These are phyloP conservation scores for Phylloscopus trochiloides DNA, from an alignment of 2,113 vertebrate genomes.

Conservation along the genomic window DNA sequence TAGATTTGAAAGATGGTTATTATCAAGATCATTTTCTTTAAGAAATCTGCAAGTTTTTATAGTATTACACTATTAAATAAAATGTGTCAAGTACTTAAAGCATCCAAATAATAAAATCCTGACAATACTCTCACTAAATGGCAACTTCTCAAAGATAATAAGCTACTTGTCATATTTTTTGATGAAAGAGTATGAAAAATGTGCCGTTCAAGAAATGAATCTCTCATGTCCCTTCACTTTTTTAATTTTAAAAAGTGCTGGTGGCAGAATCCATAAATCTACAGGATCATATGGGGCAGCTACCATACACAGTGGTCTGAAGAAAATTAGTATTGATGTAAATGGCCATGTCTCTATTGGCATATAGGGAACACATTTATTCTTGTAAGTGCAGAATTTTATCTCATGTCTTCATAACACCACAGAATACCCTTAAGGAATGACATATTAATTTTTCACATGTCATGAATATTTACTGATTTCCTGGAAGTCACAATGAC, in stretches of 20 bases:
- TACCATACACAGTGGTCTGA: not conserved
- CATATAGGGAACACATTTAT: not conserved
- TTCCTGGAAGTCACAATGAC: not conserved
- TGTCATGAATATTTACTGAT: conserved; percentile 1
- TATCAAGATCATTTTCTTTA: not conserved
- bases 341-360: not conserved
- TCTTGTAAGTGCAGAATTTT: not conserved
- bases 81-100: conserved; percentile 3
- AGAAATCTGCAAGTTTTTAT: not conserved
- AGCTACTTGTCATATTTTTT: not conserved
- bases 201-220: not conserved
- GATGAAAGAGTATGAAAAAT: conserved; percentile 36
- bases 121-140: conserved; percentile 7
- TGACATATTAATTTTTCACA: conserved; percentile 48
- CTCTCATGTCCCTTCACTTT: not conserved
- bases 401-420: not conserved
- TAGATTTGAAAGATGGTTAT: not conserved
- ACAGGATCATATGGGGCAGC: not conserved
- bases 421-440: not conserved
- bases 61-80: conserved; percentile 1
- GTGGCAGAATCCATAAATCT: conserved; percentile 39
- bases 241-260: conserved; percentile 46
- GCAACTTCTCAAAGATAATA: conserved; percentile 35
- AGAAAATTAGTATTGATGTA: conserved; percentile 3
- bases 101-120: conserved; percentile 2